phyloP scores from a whole-genome alignment of 92 coral and sea anemone genomes.

The Siderastrea siderea region DNA sequence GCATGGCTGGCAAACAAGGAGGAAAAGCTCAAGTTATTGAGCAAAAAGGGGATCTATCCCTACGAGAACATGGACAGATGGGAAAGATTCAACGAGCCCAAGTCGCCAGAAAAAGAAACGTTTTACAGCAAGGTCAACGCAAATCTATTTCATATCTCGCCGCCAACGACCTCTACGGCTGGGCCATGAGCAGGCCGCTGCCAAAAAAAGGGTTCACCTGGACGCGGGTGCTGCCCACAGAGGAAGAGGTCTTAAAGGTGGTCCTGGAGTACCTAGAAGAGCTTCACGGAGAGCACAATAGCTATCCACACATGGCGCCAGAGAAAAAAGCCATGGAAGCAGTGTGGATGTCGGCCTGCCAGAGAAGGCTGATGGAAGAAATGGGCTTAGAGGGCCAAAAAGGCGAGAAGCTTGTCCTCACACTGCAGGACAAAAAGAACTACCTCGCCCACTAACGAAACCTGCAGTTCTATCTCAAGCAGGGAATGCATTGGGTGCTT shows the following conservation, averaged over 20 bases:
- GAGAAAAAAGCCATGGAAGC: neutral
- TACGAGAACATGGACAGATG: neutral
- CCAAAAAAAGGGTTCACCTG: no score
- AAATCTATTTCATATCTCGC: no score
- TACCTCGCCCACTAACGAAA: neutral
- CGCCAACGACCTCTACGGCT: no score
- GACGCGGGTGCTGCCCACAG: no score
- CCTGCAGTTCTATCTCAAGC: neutral
- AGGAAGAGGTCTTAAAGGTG: no score
- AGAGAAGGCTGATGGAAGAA: neutral
- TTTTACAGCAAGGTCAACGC: neutral
- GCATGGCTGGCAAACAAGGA: neutral
- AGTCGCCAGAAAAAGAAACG: neutral
- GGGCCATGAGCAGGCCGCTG: no score
- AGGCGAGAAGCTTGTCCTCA: neutral
- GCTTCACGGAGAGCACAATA: no score
- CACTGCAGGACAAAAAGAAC: neutral
- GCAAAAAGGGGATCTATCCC: neutral
- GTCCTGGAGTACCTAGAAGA: no score
- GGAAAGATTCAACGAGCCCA: neutral
- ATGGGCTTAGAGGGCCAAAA: neutral
- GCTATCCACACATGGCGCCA: neutral
- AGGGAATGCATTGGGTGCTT: neutral
- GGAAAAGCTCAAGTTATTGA: neutral
- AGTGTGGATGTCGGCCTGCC: neutral